Evolutionary conservation across 2,797 vertebrate genomes (phyloP).

Genomic region (Enteromius afrohamiltoni): DNA sequence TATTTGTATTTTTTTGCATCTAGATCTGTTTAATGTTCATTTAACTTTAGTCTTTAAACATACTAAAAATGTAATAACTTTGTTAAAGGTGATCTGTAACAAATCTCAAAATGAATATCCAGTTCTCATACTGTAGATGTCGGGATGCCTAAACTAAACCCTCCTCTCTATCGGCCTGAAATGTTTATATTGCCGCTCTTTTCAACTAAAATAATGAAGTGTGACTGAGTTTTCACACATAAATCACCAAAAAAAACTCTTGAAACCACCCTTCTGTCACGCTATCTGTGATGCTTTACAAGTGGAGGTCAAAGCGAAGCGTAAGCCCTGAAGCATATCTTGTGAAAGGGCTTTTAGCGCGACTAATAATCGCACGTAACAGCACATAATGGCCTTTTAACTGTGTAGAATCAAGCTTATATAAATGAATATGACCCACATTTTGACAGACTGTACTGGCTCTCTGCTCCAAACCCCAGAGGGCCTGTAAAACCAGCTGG

Average conservation of each 20-base stretch:
- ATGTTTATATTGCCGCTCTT: neutral
- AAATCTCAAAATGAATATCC: neutral
- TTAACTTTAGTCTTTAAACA: neutral
- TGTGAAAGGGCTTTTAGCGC: conserved; percentile 24
- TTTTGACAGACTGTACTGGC: conserved; percentile 8
- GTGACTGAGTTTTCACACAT: neutral
- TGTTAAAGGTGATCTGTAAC: neutral
- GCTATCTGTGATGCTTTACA: neutral
- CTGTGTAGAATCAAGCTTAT: neutral
- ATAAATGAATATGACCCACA: conserved; percentile 35
- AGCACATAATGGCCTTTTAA: conserved; percentile 29
- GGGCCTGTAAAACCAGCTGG: conserved; percentile 30
- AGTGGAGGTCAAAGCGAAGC: neutral
- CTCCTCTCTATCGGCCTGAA: neutral
- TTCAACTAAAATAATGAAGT: neutral
- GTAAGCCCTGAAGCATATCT: neutral
- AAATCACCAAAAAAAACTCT: neutral
- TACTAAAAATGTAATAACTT: neutral
- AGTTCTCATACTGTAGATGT: neutral
- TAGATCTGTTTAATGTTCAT: neutral
- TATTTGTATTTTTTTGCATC: neutral
- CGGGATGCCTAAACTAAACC: neutral
- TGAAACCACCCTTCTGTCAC: neutral
- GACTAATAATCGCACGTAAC: neutral
- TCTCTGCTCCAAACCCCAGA: neutral